These are phyloP conservation scores for Apamea anceps DNA, from an alignment of 2,888 invertebrate species.

Conservation along the genomic window DNA sequence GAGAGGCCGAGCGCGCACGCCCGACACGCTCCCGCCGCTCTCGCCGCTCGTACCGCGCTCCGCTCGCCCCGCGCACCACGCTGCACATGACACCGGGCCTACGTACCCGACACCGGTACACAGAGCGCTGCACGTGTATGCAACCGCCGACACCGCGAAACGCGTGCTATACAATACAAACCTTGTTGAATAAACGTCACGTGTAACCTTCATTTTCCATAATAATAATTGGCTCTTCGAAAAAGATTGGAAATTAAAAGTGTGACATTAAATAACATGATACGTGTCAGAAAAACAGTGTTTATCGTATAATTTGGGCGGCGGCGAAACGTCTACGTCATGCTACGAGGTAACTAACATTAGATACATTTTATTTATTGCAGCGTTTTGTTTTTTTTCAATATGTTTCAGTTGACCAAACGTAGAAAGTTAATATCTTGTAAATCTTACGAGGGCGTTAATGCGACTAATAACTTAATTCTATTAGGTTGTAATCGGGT, in stretches of 20 bases:
- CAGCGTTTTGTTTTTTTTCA: constrained; percentile 20
- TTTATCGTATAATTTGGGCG: constrained; percentile 82
- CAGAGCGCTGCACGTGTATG: constrained; percentile 69
- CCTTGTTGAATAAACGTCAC: constrained; percentile 55
- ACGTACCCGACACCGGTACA: constrained; percentile 60
- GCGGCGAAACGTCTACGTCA: constrained; percentile 83
- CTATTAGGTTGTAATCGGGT: constrained; percentile 51
- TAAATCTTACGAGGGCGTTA: constrained; percentile 46
- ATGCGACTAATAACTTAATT: constrained; percentile 61
- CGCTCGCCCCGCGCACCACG: constrained; percentile 62
- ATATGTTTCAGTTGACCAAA: constrained; percentile 28
- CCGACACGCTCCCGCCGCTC: constrained; percentile 66
- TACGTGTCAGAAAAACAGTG: constrained; percentile 85
- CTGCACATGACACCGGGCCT: constrained; percentile 53
- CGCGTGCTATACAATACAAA: constrained; percentile 52
- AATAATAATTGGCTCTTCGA: constrained; percentile 65
- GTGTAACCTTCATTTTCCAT: constrained; percentile 60
- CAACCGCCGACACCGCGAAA: constrained; percentile 58
- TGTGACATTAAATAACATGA: constrained; percentile 82
- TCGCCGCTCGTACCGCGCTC: constrained; percentile 66
- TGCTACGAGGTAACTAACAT: constrained; percentile 84
- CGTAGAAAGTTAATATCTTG: constrained; percentile 24
- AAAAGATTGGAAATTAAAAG: constrained; percentile 73
- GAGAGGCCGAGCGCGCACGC: constrained; percentile 82
- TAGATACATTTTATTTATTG: constrained; percentile 43